Base-by-base conservation (phyloP, 2,888 invertebrate species). In the Cantharis nigra region DNA sequence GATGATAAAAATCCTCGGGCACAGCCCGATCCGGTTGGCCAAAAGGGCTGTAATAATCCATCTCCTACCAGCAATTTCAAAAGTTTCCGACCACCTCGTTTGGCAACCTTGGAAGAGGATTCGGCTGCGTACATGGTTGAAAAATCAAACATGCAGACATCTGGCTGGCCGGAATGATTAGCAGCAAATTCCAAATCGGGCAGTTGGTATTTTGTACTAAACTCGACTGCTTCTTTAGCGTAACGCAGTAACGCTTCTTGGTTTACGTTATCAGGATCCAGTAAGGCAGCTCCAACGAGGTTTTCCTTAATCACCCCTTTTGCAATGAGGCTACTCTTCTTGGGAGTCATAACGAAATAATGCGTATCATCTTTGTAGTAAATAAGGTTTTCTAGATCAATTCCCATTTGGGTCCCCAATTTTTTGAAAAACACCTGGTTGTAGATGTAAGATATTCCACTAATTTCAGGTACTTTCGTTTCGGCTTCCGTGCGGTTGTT, bases 301-400 rank as follows among this genome's bases (percentile, higher is more conserved):
- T 92, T 96, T 87, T 95, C 93, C 71, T 95, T 90, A 79, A 98
- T 94, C 63, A 98, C 98, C 20, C 97, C 96, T 87, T 98, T 98
- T 82, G 96, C 95, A 73, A 98, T 92, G 72, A 99, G 91, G 89
- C 97, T 97, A 85, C 95, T 95, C 88, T 99, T 99, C 89, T 99
- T 99, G 67, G 99, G 99, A 14, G 99, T 99, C 99, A 99, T 99
- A 20, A 99, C 99, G 89, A 99, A 99, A 88, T 99, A 99, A 89
- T 99, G 99, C 0, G 99, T 99, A 85, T 99, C 99, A 88, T 99
- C 99, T 87, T 99, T 99, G 88, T 99, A 99, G 88, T 99, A 99
- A 3, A 99, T 99, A 77, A 99, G 98, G 88, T 99, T 99, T 88
- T 99, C 99, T 82, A 99, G 90, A 90, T 99, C 98, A 79, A 99